A percentile compares a stretch with the other conserved stretches of the same genome.
Evolutionary conservation across 2,113 vertebrate genomes (phyloP).

Genomic region (Amphiprion percula): DNA sequence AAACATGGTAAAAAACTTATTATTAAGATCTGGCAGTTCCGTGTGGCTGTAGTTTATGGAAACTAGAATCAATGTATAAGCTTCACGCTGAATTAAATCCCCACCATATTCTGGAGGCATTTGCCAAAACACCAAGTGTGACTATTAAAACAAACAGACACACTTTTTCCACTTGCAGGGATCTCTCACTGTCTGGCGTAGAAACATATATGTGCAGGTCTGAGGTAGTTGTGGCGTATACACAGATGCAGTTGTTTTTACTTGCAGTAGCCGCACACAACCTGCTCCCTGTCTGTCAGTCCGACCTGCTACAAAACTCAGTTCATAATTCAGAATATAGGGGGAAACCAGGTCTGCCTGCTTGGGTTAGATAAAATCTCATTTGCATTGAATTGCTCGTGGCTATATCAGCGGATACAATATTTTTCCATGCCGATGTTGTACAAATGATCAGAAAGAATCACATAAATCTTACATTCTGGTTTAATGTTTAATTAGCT

Average conservation of each 20-base stretch:
- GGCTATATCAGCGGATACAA: background rate
- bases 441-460: no score
- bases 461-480: background rate
- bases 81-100: constrained; percentile 46
- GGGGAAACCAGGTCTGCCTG: background rate
- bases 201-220: constrained; percentile 56
- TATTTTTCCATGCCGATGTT: background rate
- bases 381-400: constrained; percentile 18
- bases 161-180: constrained; percentile 77
- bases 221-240: constrained; percentile 63
- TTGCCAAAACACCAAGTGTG: constrained; percentile 63
- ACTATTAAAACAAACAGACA: constrained; percentile 77
- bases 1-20: constrained; percentile 24
- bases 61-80: constrained; percentile 56
- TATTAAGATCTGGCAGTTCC: constrained; percentile 19
- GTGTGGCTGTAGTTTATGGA: constrained; percentile 50
- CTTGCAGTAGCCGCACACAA: no score
- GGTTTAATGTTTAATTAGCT: background rate
- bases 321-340: constrained; percentile 24
- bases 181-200: constrained; percentile 65
- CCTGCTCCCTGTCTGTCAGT: constrained; percentile 3
- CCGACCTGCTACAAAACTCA: constrained; percentile 23
- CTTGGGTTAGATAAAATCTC: constrained; percentile 2
- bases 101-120: constrained; percentile 55
- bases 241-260: constrained; percentile 70